Evolutionary conservation across 2,888 invertebrate genomes (phyloP).

Genomic region (Drosophila limbata): DNA sequence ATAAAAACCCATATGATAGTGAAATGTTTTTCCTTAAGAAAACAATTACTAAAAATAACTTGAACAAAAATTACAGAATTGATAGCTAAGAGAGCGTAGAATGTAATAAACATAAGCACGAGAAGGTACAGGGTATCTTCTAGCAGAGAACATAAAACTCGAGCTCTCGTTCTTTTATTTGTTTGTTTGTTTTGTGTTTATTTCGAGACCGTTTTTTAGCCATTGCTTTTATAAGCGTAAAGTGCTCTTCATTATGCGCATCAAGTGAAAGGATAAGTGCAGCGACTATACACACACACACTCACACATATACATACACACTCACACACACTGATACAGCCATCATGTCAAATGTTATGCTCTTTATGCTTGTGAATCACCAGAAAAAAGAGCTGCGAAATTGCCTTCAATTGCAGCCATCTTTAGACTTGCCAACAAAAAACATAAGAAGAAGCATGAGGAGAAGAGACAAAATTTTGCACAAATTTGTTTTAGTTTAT

Average conservation of each 20-base stretch:
- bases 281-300: slow-evolving; percentile 50
- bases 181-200: slow-evolving; percentile 42
- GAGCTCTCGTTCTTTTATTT: slow-evolving; percentile 1
- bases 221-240: slow-evolving; percentile 77
- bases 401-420: slow-evolving; percentile 58
- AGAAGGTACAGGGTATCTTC: slow-evolving; percentile 12
- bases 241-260: slow-evolving; percentile 83
- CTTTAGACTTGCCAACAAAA: slow-evolving; percentile 32
- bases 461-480: slow-evolving; percentile 26
- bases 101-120: too few species aligned
- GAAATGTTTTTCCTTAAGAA: too few species aligned
- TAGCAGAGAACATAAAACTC: neutral
- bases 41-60: too few species aligned
- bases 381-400: slow-evolving; percentile 57
- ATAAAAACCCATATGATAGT: too few species aligned
- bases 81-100: too few species aligned
- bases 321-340: slow-evolving; percentile 15
- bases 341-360: slow-evolving; percentile 39
- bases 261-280: slow-evolving; percentile 83
- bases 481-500: slow-evolving; percentile 44
- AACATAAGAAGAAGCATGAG: neutral
- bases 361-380: slow-evolving; percentile 59
- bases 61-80: too few species aligned
- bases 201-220: slow-evolving; percentile 59
- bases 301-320: slow-evolving; percentile 24